Base-by-base conservation (phyloP, 2,888 invertebrate genomes). In the Brachyptera putata region DNA sequence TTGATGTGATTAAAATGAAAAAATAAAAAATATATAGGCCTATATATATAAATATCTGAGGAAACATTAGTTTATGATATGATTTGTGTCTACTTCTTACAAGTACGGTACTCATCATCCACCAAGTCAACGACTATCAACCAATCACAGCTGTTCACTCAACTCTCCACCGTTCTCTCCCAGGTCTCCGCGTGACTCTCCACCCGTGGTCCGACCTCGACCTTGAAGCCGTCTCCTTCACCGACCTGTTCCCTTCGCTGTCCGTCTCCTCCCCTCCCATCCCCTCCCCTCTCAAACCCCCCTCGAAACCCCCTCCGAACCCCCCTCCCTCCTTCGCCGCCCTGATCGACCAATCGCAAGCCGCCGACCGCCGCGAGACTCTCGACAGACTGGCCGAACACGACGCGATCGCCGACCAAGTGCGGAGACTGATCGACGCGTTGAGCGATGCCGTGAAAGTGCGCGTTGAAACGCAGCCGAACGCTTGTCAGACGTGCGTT, bases 381-480 rank as follows among this genome's bases (percentile, higher is more conserved):
- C 18, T 2, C 14, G 1, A 4, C 2, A 21, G 3, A 2, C 7
- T n/a, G 37, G 37, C n/a, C 13, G 3, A 3, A 18, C 5, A n/a
- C 21, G 30, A 5, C 30, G 30, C 30, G 11, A n/a, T n/a, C n/a
- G 14, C 39, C n/a, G 11, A 56, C 16, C 22, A 53, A 21, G 53
- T 50, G 14, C 30, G 61, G 16, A 14, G 61, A 46, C 67, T 78
- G 55, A 66, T 71, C 16, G 48, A 68, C 16, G 67, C 73, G 5
- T 67, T 79, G 30, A 66, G 69, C 16, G 62, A 67, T 24, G 66
- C 72, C 9, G 69, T 74, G 0, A 60, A 64, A 55, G 62, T 64
- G 11, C 65, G 74, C 30, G 68, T 70, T 13, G 50, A 59, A n/a
- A 64, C 65, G 41, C 67, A 70, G 14, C 69, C 69, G 16, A 62